Evolutionary conservation across 2,797 vertebrate species (phyloP).

Genomic region (Helarctos malayanus): DNA sequence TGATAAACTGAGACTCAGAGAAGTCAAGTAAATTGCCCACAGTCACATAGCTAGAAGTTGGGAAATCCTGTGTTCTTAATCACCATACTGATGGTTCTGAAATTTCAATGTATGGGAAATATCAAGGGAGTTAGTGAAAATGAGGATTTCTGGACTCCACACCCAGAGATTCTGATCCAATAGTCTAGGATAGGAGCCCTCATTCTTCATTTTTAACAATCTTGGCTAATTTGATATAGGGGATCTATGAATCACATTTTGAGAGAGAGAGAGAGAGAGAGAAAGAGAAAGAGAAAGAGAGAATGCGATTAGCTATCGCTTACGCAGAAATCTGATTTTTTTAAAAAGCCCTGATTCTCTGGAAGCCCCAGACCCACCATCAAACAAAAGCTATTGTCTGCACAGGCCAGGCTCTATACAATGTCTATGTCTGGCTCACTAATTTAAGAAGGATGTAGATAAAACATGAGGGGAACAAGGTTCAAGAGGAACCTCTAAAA

Average conservation of each 20-base stretch:
- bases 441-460: not conserved
- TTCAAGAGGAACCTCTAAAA: not conserved
- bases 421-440: not conserved
- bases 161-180: slow-evolving; percentile 2
- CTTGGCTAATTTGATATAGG: not conserved
- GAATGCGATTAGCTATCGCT: not conserved
- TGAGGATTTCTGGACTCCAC: not conserved
- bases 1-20: not conserved
- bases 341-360: not conserved
- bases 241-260: not conserved
- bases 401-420: not conserved
- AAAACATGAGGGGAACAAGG: not conserved
- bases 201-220: slow-evolving; percentile 9
- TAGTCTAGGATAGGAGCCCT: not conserved
- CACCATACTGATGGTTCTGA: slow-evolving; percentile 4
- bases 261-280: too few relatives aligned
- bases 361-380: not conserved
- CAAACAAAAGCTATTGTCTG: not conserved
- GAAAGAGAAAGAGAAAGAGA: not conserved
- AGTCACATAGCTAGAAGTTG: not conserved
- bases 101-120: not conserved
- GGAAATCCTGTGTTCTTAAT: not conserved
- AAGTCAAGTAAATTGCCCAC: not conserved
- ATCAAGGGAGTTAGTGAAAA: slow-evolving; percentile 31
- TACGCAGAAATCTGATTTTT: not conserved